These are phyloP conservation scores for Parasteatoda tepidariorum DNA, from an alignment of 1,140 invertebrate species.

Conservation along the genomic window DNA sequence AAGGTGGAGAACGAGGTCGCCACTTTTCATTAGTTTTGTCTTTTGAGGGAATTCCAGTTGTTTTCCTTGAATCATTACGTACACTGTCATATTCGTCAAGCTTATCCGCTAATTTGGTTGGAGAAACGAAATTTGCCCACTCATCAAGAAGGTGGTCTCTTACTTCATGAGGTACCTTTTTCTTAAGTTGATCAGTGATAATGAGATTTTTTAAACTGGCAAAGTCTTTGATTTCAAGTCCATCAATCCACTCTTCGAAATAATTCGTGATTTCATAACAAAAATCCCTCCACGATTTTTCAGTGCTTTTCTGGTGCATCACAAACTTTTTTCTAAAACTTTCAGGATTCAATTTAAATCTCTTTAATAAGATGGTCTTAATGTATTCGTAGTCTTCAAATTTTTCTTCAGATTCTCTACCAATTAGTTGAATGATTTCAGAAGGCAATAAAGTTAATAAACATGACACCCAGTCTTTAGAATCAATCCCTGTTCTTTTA, in stretches of 20 bases:
- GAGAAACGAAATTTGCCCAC: neutral
- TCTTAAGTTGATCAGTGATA: neutral
- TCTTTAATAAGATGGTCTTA: constrained; percentile 11
- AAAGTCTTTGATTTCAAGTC: neutral
- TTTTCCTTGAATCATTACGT: no score
- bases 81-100: constrained; percentile 1
- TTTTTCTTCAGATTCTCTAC: neutral
- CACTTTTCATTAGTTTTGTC: no score
- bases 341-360: constrained; percentile 11
- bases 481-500: neutral
- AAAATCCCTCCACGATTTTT: constrained; percentile 7
- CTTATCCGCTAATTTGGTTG: neutral
- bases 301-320: neutral
- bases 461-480: neutral
- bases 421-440: neutral
- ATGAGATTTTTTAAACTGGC: neutral
- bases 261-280: constrained; percentile 14
- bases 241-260: neutral
- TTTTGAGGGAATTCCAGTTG: no score
- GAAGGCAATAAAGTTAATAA: constrained; percentile 11
- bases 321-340: constrained; percentile 7
- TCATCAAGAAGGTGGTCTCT: neutral
- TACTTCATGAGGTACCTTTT: neutral
- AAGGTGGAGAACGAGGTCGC: no score
- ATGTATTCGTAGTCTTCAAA: constrained; percentile 2